These are phyloP conservation scores for Miniopterus natalensis DNA, from an alignment of 2,113 vertebrate genomes.

Conservation along the genomic window DNA sequence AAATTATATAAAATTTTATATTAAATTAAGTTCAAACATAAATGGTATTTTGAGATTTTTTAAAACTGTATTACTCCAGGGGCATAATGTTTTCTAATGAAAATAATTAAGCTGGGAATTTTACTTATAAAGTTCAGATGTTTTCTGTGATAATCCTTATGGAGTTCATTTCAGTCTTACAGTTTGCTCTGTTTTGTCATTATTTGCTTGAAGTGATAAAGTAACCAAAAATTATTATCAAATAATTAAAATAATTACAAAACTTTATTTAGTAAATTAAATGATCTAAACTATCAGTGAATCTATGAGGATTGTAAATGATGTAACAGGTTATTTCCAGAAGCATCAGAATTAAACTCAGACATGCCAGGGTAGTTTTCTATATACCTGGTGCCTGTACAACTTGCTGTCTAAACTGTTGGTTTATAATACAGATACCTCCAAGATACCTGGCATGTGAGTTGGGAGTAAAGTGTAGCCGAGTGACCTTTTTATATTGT, in stretches of 20 bases:
- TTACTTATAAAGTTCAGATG: background rate
- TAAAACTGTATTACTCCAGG: background rate
- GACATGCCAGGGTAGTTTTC: background rate
- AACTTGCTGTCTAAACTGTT: background rate
- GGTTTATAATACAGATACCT: background rate
- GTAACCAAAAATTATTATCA: background rate
- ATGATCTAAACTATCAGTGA: background rate
- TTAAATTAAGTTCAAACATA: constrained; percentile 5
- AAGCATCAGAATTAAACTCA: background rate
- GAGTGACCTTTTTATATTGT: background rate
- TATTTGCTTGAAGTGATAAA: constrained; percentile 19
- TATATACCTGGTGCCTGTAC: background rate
- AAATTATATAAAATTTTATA: background rate
- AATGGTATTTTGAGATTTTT: background rate
- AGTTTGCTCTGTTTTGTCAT: constrained; percentile 6
- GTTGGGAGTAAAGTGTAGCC: background rate
- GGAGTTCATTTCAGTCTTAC: background rate
- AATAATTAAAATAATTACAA: background rate
- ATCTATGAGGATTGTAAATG: background rate
- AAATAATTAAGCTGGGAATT: background rate
- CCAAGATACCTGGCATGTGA: background rate
- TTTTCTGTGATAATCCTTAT: background rate
- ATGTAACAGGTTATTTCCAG: background rate
- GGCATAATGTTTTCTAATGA: background rate
- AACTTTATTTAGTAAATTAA: background rate